Evolutionary conservation across 37 sponge, comb jelly and placozoan genomes (phyloP), one percentile per base, ranked within the genome.

Genomic region (Cladorhizidae sp.): DNA sequence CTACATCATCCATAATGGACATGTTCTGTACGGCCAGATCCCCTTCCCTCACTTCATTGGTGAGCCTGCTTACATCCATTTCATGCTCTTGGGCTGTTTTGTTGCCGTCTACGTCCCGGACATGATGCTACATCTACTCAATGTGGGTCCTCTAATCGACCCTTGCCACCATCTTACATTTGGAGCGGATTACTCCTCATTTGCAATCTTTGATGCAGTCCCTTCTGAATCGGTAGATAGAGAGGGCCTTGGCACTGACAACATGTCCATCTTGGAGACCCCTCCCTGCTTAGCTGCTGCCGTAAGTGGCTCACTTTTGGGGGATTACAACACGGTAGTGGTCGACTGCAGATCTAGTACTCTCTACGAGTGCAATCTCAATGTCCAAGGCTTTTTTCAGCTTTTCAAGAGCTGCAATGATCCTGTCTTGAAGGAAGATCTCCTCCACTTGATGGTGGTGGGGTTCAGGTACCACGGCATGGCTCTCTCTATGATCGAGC

Each of bases 101-200:
- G 80, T 89, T 25, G 89, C 64, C 18, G 89, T 70, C 39, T 89
- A 89, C 40, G 36, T 83, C 31, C 89, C 84, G 0, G 84, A 64
- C 26, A 29, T 83, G 26, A 64, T 89, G 73, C 76, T 89, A 12
- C 89, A 89, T 55, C 25, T 89, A 29, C 74, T 89, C 33, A 89
- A 89, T 25, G 80, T 89, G 14, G 85, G 85, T 23, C 80, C 85
- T 18, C 52, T 39, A 26, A 50, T 75, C 15, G 89, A 89, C 57
- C 89, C 89, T 39, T 89, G 89, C 40, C 89, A 89, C 49, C 89
- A 89, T 62, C 74, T 89, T 39, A 72, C 68, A 22, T 79, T 89
- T 23, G 89, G 77, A 8, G 42, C 58, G 0, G 49, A 62, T 14
- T 32, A 37, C 14, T 40, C 88, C 52, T 35, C 72, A 36, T 71